Evolutionary conservation across 2,888 invertebrate genomes (phyloP), one percentile per base, ranked within the genome.

Genomic region (Diaprepes abbreviatus): DNA sequence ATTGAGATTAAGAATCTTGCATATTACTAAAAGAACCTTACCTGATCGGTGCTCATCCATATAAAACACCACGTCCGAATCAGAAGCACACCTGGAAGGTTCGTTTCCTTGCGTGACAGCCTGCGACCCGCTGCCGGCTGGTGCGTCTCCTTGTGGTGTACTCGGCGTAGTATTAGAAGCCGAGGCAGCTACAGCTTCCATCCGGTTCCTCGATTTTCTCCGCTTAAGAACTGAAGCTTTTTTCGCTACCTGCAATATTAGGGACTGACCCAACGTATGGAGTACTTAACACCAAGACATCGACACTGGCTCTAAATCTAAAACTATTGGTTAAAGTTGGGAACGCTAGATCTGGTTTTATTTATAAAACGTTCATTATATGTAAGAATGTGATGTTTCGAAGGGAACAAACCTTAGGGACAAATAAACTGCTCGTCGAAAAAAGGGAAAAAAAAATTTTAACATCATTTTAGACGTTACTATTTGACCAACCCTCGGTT

Each of bases 151-250:
- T 73, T 76, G 75, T 2, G 78, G 76, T 7, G 78, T 79, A 14
- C 76, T 78, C 1, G 77, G 78, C 10, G 76, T 74, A 2, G 76
- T 75, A 17, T 70, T 77, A 45, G 73, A 72, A 33, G 76, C 72
- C 5, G 71, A 79, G 74, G 70, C 78, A 6, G 73, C 79, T 66
- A 80, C 80, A 54, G 83, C 76, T 74, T 90, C 91, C 89, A 90
- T 90, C 75, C 89, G 86, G 78, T 89, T 89, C 77, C 89, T 85
- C 58, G 91, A 91, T 82, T 91, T 90, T 70, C 91, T 85, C 71
- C 92, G 85, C 81, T 91, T 90, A 76, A 92, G 86, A 74, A 92
- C 90, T 77, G 91, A 91, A 73, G 92, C 91, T 80, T 90, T 89
- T 82, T 92, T 91, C 72, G 91, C 91, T 79, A 91, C 91, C 89